These are phyloP conservation scores for Puntigrus tetrazona DNA, from an alignment of 2,113 vertebrate species.

Conservation along the genomic window DNA sequence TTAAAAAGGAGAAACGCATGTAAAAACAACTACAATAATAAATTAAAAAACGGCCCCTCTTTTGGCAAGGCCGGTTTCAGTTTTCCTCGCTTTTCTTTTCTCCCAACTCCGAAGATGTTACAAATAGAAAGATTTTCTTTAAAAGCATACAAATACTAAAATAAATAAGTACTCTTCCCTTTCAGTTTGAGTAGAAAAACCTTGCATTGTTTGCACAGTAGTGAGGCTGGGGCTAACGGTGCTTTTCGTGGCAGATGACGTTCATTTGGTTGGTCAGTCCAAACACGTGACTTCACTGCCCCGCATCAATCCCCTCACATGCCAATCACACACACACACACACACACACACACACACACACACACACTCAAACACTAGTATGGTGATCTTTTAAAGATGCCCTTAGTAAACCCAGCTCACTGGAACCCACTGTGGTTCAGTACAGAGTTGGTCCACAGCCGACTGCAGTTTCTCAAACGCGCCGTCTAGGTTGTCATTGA, in stretches of 20 bases:
- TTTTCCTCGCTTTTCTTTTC: conserved; percentile 54
- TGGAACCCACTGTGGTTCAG: conserved; percentile 94
- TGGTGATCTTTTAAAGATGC: conserved; percentile 28
- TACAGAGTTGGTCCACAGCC: conserved; percentile 85
- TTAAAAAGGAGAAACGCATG: conserved; percentile 30
- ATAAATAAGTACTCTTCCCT: conserved; percentile 95
- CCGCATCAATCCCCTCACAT: conserved; percentile 47
- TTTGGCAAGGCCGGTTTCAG: background rate
- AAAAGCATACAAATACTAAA: conserved; percentile 98
- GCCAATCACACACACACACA: conserved; percentile 3
- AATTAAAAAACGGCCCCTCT: conserved; percentile 62
- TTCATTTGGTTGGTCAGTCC: conserved; percentile 25
- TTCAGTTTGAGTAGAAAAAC: conserved; percentile 89
- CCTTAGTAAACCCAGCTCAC: conserved; percentile 98
- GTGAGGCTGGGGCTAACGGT: conserved; percentile 14
- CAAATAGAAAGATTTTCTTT: conserved; percentile 89
- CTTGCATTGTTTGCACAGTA: conserved; percentile 75
- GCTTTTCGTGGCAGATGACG: background rate
- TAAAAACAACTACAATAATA: conserved; percentile 64
- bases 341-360: conserved; percentile 38
- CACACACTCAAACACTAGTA: conserved; percentile 39
- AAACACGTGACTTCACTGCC: conserved; percentile 43
- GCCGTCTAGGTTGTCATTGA: conserved; percentile 95
- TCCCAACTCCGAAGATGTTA: conserved; percentile 73
- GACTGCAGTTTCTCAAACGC: conserved; percentile 91